These are phyloP conservation scores for Montifringilla adamsi DNA, from an alignment of 2,113 vertebrate genomes.

Conservation along the genomic window DNA sequence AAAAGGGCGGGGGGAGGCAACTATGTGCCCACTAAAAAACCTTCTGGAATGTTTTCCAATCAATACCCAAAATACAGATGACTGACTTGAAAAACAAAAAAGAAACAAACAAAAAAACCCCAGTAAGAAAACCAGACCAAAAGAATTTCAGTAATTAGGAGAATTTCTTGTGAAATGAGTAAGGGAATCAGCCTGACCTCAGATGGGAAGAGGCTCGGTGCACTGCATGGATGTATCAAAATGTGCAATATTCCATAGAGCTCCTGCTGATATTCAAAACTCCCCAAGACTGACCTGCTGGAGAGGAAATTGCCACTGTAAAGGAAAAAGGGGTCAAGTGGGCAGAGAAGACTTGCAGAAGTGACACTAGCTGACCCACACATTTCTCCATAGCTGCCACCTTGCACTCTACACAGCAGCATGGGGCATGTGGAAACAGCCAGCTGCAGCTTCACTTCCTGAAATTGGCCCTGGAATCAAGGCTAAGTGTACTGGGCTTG, in stretches of 20 bases:
- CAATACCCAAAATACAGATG: background rate
- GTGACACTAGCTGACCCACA: background rate
- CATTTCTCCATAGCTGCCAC: background rate
- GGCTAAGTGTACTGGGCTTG: background rate
- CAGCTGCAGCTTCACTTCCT: background rate
- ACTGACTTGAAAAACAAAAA: background rate
- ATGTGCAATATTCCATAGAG: background rate
- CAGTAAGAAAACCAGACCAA: background rate
- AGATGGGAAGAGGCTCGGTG: background rate
- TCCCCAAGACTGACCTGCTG: background rate
- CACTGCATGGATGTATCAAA: background rate
- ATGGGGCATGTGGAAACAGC: background rate
- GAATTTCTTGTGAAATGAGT: background rate
- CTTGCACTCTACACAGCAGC: background rate
- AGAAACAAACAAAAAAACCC: too few relatives aligned
- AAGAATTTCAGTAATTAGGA: background rate
- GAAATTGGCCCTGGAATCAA: background rate
- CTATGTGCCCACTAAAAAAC: background rate
- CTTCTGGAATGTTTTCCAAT: background rate
- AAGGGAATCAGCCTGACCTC: background rate
- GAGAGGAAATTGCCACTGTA: background rate
- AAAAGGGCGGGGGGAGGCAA: background rate
- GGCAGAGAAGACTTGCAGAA: background rate
- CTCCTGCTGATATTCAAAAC: background rate
- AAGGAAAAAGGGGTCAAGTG: background rate